Evolutionary conservation across 2,797 vertebrate species (phyloP).

Genomic region (Chaetophractus vellerosus): DNA sequence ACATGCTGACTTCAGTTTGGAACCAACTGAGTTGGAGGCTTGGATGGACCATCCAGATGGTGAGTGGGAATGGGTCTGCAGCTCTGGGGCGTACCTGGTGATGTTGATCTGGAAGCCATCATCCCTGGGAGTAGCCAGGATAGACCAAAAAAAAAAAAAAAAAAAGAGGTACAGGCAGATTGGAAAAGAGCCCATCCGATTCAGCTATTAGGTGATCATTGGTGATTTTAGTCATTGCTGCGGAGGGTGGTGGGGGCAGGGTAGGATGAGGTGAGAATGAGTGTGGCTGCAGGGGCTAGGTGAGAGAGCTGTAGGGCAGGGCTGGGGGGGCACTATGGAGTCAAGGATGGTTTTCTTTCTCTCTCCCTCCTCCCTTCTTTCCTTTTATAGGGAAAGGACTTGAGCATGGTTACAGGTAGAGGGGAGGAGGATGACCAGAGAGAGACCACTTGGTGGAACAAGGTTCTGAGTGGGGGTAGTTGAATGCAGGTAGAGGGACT

Average conservation of each 20-base stretch:
- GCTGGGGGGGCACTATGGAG: too few relatives aligned
- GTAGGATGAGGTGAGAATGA: not conserved
- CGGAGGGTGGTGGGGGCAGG: not conserved
- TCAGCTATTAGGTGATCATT: not conserved
- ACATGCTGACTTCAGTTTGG: slow-evolving; percentile 18
- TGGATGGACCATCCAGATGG: not conserved
- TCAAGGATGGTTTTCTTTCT: not conserved
- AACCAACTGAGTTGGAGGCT: not conserved
- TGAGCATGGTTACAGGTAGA: not conserved
- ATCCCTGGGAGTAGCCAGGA: not conserved
- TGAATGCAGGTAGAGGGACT: not conserved
- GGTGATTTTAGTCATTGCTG: not conserved
- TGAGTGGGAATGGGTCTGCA: not conserved
- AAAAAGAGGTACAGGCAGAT: not conserved
- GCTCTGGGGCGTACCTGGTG: not conserved
- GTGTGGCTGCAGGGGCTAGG: not conserved
- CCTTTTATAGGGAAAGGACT: not conserved
- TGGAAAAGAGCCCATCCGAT: not conserved
- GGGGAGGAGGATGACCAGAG: not conserved
- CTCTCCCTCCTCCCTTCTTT: too few relatives aligned
- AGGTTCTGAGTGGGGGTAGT: not conserved
- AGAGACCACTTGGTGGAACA: not conserved
- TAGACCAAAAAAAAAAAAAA: not conserved
- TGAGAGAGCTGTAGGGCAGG: not conserved
- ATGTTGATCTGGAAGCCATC: not conserved